These are phyloP conservation scores for Tineola bisselliella DNA, from an alignment of 2,888 invertebrate species.

Conservation along the genomic window DNA sequence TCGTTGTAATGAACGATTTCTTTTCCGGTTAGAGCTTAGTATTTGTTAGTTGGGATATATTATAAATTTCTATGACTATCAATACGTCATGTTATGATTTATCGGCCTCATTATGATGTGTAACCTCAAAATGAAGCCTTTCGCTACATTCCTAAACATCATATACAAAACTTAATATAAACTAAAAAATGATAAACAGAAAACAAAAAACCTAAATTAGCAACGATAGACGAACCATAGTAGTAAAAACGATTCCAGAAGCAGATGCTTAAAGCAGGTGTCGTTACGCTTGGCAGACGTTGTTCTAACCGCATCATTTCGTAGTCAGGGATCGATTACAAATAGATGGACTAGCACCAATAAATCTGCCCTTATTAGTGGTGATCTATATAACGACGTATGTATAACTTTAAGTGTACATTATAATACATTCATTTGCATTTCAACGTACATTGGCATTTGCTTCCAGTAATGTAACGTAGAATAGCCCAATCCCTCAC, in stretches of 20 bases:
- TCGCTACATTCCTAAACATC: no score
- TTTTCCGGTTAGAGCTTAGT: background rate
- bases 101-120: no score
- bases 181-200: background rate
- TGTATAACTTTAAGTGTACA: no score
- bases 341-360: background rate
- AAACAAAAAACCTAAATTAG: background rate
- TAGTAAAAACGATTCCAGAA: conserved; percentile 18
- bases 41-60: no score
- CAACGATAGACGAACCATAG: background rate
- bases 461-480: no score
- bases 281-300: conserved; percentile 32
- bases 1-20: background rate
- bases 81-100: no score
- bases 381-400: background rate
- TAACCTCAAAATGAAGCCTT: no score
- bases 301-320: conserved; percentile 11
- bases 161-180: no score
- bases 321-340: conserved; percentile 9
- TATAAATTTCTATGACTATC: no score
- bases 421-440: no score
- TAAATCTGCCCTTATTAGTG: conserved; percentile 6
- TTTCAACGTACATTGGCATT: no score
- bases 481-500: no score
- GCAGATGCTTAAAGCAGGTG: conserved; percentile 54